phyloP scores from a whole-genome alignment of 2,797 vertebrate species.

The Ceryle rudis region DNA sequence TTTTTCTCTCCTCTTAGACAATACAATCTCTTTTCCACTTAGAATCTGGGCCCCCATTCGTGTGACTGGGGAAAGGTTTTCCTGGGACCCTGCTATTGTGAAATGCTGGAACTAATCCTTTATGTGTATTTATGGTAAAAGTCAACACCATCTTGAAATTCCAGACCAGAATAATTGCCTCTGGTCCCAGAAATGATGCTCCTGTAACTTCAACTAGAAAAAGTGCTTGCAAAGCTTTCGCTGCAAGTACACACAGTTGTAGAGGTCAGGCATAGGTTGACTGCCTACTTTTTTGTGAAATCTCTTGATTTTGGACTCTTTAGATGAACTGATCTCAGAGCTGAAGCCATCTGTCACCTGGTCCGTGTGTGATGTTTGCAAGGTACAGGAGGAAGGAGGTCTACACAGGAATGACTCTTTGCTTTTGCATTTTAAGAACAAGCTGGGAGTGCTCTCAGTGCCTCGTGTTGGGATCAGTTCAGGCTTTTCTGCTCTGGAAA shows the following conservation, averaged over 20 bases:
- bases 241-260: not conserved
- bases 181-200: not conserved
- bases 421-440: not conserved
- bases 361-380: fast-evolving
- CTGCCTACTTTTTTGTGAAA: not conserved
- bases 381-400: fast-evolving
- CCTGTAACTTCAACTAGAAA: not conserved
- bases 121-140: not conserved
- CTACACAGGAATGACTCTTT: not conserved
- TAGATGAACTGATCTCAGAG: not conserved
- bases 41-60: not conserved
- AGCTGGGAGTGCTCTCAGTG: not conserved
- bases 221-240: not conserved
- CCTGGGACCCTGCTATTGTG: slow-evolving; percentile 18
- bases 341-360: not conserved
- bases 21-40: not conserved
- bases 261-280: not conserved
- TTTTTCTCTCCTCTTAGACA: not conserved
- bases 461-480: fast-evolving
- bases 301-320: not conserved
- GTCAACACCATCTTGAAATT: slow-evolving; percentile 6
- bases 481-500: not conserved
- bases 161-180: not conserved
- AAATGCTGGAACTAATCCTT: not conserved
- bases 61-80: not conserved